Conservation (phyloP, 2,888 invertebrate genomes). For the Allolobophora icterica region DNA sequence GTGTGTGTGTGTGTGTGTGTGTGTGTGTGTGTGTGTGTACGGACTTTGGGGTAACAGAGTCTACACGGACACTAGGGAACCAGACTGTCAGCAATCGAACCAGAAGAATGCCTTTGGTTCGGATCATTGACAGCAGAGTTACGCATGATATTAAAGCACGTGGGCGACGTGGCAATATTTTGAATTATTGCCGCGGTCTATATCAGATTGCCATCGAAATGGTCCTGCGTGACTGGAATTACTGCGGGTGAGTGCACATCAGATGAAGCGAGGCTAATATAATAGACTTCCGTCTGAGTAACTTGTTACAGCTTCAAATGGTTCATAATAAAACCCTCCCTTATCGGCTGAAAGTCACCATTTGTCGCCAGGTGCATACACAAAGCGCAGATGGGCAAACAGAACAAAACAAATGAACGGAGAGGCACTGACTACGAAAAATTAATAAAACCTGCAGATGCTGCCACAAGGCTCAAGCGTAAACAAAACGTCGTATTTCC, state of each 20-base stretch:
- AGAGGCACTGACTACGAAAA: not conserved
- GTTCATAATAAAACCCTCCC: not conserved
- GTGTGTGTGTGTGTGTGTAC: not conserved
- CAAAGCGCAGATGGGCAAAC: too few species aligned
- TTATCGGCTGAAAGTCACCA: not conserved
- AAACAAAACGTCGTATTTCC: not conserved
- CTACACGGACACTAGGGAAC: not conserved
- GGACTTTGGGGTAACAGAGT: not conserved
- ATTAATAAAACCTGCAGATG: not conserved
- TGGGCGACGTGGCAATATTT: not conserved
- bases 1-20: too few species aligned
- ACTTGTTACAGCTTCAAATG: conserved; percentile 9
- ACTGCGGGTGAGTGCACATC: not conserved
- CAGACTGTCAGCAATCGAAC: not conserved
- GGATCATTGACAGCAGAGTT: not conserved
- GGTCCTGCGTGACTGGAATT: not conserved
- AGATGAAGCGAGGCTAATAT: not conserved
- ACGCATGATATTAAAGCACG: conserved; percentile 17
- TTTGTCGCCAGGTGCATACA: not conserved
- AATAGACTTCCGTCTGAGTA: not conserved
- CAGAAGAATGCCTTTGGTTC: not conserved
- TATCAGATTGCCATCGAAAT: conserved; percentile 3
- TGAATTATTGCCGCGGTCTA: not conserved
- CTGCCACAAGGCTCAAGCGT: too few species aligned
- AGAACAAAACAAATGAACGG: not conserved